Base-by-base conservation (phyloP, 2,113 vertebrate genomes). In the Siniperca knerii region DNA sequence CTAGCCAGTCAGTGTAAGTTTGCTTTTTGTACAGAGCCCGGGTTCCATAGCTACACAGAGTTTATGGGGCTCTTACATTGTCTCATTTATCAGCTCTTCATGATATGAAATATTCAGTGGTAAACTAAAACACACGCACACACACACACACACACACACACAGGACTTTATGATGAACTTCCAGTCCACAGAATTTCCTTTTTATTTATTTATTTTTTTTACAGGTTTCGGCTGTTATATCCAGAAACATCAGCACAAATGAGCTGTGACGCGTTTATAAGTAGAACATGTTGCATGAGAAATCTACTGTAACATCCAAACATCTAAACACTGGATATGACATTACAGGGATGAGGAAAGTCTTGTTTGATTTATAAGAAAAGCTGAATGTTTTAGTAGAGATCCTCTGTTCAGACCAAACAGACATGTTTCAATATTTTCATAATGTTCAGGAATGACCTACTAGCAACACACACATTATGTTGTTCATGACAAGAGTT, bases 131-230 rank as follows among this genome's bases (percentile, higher is more conserved):
- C 66, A 68, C 66, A 68, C 20, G 48, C 66, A 68, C 66, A 68
- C 20, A 68, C 66, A 68, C 66, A 68, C 20, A 68, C 66, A 68
- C 66, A 68, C 20, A 68, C 66, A 68, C 42, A 68, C 11, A 69
- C 2, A 55, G 13, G n/a, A 18, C 23, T 16, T 55, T 7, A 71
- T 37, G 29, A 37, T 72, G 1, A 55, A 37, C 35, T 58, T 42
- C 21, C 15, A 29, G n/a, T 21, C 25, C 20, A 42, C 35, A 58
- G 15, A 42, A 73, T 42, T 73, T 42, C 20, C 0, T 29, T 29
- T 29, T 29, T 29, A 29, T 29, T 29, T 29, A 29, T 29, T 29
- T 29, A 37, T 37, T 42, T 18, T 73, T 40, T 54, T n/a, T 9
- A 57, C 37, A 44, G 37, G 37, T n/a, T 23, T 44, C 21, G 15